These are phyloP conservation scores for Ecdyonurus torrentis DNA, from an alignment of 2,888 invertebrate genomes.

Conservation along the genomic window DNA sequence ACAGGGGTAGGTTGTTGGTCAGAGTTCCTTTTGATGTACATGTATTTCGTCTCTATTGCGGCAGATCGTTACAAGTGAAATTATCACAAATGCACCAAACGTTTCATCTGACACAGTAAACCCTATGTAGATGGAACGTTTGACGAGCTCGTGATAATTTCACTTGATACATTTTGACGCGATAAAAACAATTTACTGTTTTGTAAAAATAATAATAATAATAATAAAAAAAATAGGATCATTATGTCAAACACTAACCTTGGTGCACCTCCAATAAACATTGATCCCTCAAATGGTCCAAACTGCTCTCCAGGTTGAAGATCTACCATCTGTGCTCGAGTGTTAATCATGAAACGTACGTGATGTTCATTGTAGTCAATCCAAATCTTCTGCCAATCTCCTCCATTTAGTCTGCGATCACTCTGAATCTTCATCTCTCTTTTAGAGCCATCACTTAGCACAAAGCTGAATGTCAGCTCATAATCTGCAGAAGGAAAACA, in stretches of 20 bases:
- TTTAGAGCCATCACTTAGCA: conserved; percentile 66
- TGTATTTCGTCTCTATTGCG: not conserved
- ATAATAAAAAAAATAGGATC: no score
- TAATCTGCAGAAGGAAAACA: no score
- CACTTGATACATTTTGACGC: no score
- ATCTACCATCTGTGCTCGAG: conserved; percentile 76
- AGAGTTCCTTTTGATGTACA: no score
- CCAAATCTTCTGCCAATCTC: conserved; percentile 94
- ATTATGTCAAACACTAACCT: no score
- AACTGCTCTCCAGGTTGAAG: conserved; percentile 71
- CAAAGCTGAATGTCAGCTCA: conserved; percentile 77
- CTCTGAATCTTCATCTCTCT: conserved; percentile 71
- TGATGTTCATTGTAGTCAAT: conserved; percentile 90
- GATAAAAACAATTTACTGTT: no score
- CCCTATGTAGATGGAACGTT: no score
- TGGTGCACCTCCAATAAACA: conserved; percentile 86
- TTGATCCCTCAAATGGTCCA: conserved; percentile 82
- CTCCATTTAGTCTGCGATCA: conserved; percentile 66
- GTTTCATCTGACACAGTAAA: no score
- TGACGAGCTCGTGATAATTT: no score
- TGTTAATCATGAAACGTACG: conserved; percentile 82
- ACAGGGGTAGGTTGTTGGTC: no score
- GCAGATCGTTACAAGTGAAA: no score
- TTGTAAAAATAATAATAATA: no score
- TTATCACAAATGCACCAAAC: not conserved